Base-by-base conservation (phyloP, 2,888 invertebrate genomes). In the Atrina japonica region DNA sequence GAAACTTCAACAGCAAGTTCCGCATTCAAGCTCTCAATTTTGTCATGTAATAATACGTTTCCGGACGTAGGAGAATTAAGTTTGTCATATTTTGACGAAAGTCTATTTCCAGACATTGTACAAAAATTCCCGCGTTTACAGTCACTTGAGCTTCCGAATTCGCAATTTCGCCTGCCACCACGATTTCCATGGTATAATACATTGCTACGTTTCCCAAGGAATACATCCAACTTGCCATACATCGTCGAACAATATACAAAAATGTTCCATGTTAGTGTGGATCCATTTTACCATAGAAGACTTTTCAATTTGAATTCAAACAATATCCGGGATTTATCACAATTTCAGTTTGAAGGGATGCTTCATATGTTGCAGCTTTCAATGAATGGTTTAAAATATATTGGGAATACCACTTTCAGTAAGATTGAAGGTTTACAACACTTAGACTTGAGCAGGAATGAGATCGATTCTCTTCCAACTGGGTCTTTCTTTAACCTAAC, bases 131-230 rank as follows among this genome's bases (percentile, higher is more conserved):
- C 71, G 9, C 56, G 67, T 29, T n/a, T 72, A 23, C 71, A 72
- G 58, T 40, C 63, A 14, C 45, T 72, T 16, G 67, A 72, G 52
- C 41, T 72, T 18, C 52, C 66, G n/a, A 56, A 61, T 23, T 66
- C 63, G 14, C 23, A 56, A 27, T 41, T 72, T 9, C 58, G 58
- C 3, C 11, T 52, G 16, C 64, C 71, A 14, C 71, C 71, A 16
- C 3, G 16, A 11, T 72, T 72, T 64, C 71, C 71, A 2, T 72
- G 71, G 71, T 66, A 41, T 41, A 25, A 72, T n/a, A 18, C 55
- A n/a, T 16, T 27, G 6, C 9, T 49, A 5, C 21, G 18, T 18
- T 56, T 56, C 40, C 11, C 35, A 6, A 9, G 23, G 3, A 56
- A 56, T 14, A 56, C 23, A 23, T 56, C 56, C 14, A 21, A 16